These are phyloP conservation scores for Takifugu rubripes DNA, from an alignment of 2,797 vertebrate species.

Conservation along the genomic window DNA sequence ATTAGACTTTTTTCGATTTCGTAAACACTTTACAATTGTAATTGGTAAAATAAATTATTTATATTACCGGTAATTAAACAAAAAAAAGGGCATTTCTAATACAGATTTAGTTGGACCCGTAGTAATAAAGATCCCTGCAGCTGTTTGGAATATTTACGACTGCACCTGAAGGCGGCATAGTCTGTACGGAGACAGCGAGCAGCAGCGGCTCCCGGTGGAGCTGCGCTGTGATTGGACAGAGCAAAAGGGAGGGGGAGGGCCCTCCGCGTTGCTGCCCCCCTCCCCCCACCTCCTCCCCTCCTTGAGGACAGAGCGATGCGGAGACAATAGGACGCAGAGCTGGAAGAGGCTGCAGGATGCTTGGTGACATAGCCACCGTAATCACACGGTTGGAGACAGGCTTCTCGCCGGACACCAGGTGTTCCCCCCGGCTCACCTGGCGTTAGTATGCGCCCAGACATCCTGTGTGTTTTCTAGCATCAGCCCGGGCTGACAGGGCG, in stretches of 20 bases:
- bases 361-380: constrained; percentile 27
- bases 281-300: constrained; percentile 30
- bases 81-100: too few relatives aligned
- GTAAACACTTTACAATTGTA: too few relatives aligned
- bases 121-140: not conserved
- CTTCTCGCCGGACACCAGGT: constrained; percentile 11
- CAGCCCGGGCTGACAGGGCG: constrained; percentile 41
- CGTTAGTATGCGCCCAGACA: constrained; percentile 34
- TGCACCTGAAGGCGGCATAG: constrained; percentile 42
- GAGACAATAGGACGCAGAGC: constrained; percentile 72
- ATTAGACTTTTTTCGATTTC: too few relatives aligned
- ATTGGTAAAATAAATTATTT: too few relatives aligned
- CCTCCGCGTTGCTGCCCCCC: not conserved
- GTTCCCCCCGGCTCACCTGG: constrained; percentile 23
- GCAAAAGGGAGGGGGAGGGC: constrained; percentile 11
- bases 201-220: constrained; percentile 44
- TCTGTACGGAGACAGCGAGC: constrained; percentile 75
- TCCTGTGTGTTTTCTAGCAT: constrained; percentile 21
- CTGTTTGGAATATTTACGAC: constrained; percentile 4
- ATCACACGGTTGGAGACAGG: constrained; percentile 29
- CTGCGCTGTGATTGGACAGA: constrained; percentile 63
- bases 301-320: constrained; percentile 65
- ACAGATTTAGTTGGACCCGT: too few relatives aligned
- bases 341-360: constrained; percentile 53
- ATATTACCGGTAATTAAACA: too few relatives aligned